Percentiles rank a stretch among this genome's conserved stretches.
phyloP scores from a whole-genome alignment of 2,888 invertebrate species.

The Mesorhabditis spiculigera region DNA sequence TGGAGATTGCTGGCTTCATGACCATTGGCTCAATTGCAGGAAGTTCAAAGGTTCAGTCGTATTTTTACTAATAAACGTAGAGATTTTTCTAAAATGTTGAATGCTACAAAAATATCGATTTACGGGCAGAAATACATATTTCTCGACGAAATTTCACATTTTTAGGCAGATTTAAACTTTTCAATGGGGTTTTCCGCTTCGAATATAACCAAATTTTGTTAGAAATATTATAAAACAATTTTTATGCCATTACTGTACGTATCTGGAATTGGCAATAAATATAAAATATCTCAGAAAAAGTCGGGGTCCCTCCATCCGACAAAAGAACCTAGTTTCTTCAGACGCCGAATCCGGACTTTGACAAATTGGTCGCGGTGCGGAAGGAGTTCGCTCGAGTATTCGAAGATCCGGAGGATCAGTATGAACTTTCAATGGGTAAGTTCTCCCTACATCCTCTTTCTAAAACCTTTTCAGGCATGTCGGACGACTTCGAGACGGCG shows the following conservation, averaged over 20 bases:
- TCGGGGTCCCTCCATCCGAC: too few relatives aligned
- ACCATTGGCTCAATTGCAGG: constrained; percentile 83
- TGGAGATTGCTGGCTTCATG: constrained; percentile 84
- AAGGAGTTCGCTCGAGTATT: constrained; percentile 19
- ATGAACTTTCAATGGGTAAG: constrained; percentile 83
- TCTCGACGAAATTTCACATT: too few relatives aligned
- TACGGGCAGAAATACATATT: too few relatives aligned
- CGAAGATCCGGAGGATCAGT: constrained; percentile 71
- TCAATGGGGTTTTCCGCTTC: background rate
- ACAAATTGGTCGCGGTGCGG: constrained; percentile 68
- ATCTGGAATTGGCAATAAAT: too few relatives aligned
- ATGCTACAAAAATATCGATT: too few relatives aligned
- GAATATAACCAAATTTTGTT: background rate
- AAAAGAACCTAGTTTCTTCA: too few relatives aligned
- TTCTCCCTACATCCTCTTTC: background rate
- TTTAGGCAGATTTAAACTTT: too few relatives aligned
- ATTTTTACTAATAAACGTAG: constrained; percentile 18
- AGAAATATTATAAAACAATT: background rate
- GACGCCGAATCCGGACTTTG: constrained; percentile 37
- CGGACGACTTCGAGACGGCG: constrained; percentile 89
- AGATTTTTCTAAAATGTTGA: too few relatives aligned
- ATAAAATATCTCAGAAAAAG: too few relatives aligned
- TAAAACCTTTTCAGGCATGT: constrained; percentile 72
- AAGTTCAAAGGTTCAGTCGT: constrained; percentile 17
- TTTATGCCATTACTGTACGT: constrained; percentile 22